Conservation (phyloP, 2,797 vertebrate species). For the Silurus aristotelis region DNA sequence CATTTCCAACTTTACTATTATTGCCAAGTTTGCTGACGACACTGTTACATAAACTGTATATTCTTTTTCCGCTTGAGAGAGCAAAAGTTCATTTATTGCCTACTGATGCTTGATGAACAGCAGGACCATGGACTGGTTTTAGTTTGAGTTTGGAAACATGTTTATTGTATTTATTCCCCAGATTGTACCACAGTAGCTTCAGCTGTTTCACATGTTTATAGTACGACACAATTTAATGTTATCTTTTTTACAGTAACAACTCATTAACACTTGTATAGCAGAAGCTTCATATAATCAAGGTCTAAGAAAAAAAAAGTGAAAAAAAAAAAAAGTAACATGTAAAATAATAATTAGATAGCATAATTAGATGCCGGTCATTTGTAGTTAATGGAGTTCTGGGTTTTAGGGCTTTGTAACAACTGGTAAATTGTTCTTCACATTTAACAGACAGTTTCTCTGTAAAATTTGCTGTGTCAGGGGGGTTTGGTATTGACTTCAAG, state of each 20-base stretch:
- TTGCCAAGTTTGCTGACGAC: not conserved
- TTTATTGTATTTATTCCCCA: not conserved
- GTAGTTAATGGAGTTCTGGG: not conserved
- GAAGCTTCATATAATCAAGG: not conserved
- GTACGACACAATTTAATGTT: too few species aligned
- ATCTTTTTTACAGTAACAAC: not conserved
- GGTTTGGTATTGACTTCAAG: not conserved
- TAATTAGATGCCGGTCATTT: not conserved
- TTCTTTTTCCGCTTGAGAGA: not conserved
- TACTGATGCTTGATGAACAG: not conserved
- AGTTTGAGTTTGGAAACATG: not conserved
- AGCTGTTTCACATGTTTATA: not conserved
- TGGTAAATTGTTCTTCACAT: not conserved
- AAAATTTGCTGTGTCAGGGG: not conserved
- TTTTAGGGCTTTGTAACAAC: not conserved
- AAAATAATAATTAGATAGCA: not conserved
- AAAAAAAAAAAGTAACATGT: too few species aligned
- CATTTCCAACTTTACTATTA: too few species aligned
- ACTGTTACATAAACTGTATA: too few species aligned
- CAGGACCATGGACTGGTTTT: not conserved
- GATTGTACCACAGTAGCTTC: not conserved
- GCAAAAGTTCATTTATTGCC: not conserved
- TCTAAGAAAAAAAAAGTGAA: not conserved
- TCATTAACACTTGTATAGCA: not conserved
- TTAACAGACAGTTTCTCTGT: too few species aligned